Evolutionary conservation across 2,113 vertebrate genomes (phyloP), one percentile per base, ranked within the genome.

Genomic region (Callorhinus ursinus): DNA sequence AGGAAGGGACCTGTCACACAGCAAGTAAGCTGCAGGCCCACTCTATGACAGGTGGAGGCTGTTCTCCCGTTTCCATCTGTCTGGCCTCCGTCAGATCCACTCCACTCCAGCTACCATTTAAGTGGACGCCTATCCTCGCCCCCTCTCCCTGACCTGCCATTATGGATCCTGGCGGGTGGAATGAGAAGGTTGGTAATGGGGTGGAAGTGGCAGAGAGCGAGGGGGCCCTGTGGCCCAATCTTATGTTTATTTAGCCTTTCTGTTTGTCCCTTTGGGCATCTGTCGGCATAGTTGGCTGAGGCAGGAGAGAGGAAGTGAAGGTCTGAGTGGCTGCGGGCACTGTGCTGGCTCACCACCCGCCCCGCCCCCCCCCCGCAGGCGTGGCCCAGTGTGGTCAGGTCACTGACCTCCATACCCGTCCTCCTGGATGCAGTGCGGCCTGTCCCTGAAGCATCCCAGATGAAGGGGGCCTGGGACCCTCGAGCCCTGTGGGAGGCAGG

Each of bases 301-400:
- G 36, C 18, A 11, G 33, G 71, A 22, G 33, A 51, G 26, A 36
- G 71, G 55, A 71, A 53, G 36, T 24, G 15, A 16, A 3, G 26
- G 6, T 49, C 4, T 18, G 86, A 65, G 31, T 42, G 36, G 28
- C 59, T 9, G 6, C 21, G 77, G 88, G 5, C 2, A 39, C 61
- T 12, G 4, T 10, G 12, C 6, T 0, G 18, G 24, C n/a, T 2
- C 46, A 2, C 3, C 57, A 13, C 1, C 7, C 65, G 39, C 24
- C 65, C n/a, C n/a, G n/a, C n/a, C n/a, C 61, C 36, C 31, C 31
- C 7, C 1, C 4, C 0, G 49, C 61, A 24, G 61, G 59, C 49
- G 57, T 24, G 85, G 63, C 31, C 42, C 31, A 28, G 46, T 0
- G 3, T 4, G 19, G 36, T 21, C 42, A 13, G 39, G 24, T 8